Conservation (phyloP, 2,113 vertebrate species). For the Gambusia affinis region DNA sequence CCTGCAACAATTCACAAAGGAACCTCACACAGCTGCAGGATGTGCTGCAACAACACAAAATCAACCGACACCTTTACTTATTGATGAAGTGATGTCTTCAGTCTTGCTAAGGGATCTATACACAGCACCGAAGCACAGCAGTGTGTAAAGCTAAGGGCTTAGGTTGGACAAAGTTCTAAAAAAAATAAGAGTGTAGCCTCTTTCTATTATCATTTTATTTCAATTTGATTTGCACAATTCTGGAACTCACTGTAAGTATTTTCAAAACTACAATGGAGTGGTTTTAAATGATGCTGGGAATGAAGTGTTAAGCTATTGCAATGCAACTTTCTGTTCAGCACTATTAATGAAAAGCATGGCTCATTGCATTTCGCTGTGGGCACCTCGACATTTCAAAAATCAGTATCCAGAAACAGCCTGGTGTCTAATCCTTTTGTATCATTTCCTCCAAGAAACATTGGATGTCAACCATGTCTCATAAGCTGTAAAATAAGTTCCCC, state of each 20-base stretch:
- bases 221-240: background rate
- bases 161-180: background rate
- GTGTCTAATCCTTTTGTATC: background rate
- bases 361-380: background rate
- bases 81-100: background rate
- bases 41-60: background rate
- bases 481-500: background rate
- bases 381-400: background rate
- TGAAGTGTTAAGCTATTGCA: no score
- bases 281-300: no score
- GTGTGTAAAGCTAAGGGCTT: background rate
- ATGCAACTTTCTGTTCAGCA: background rate
- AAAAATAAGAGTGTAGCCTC: background rate
- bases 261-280: background rate
- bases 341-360: background rate
- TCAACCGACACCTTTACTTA: background rate
- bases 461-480: background rate
- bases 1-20: constrained; percentile 74
- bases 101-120: background rate
- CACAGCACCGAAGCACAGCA: background rate
- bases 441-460: background rate
- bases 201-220: background rate
- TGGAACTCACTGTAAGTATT: background rate
- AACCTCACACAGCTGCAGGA: background rate
- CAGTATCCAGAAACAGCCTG: no score